Base-by-base conservation (phyloP, 2,113 vertebrate genomes). In the Anhinga anhinga region DNA sequence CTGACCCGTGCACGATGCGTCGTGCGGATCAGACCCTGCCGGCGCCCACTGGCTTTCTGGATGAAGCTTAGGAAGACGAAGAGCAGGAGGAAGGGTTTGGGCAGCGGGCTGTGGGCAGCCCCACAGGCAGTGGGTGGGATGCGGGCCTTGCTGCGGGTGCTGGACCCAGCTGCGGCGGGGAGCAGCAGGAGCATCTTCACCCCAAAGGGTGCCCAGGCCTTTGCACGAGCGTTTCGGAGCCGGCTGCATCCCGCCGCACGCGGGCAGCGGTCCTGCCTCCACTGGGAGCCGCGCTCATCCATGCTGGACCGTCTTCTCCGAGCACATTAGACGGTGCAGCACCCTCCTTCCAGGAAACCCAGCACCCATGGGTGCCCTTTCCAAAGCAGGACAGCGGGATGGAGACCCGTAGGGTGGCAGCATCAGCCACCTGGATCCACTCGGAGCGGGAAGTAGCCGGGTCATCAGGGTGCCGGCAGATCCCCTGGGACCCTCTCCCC, bases 1-100 rank as follows among this genome's bases (percentile, higher is more conserved):
- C 32, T 0, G 15, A 3, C 13, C 56, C 2, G 0, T 1, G 32
- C 47, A 2, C 3, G 4, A 11, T 5, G 15, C 8, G 0, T 29
- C 2, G 3, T 19, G 82, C 0, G 15, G 77, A 19, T 72, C 81
- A 62, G 42, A 49, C 29, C 27, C 17, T 7, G 26, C 49, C 3
- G 0, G n/a, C 9, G 5, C n/a, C 49, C 3, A 1, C 27, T 3
- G 5, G 44, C 14, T 66, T 61, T 14, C 59, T 2, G 0, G 78
- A 18, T 5, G 83, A 8, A 61, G 15, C 40, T 77, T 2, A 13
- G 82, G 87, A 30, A 16, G 91, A 20, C 0, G 25, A 66, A 34
- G 76, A 71, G 59, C 12, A 1, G 29, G 36, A 67, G 59, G 85
- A 47, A 82, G 62, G 26, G 20, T 40, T 26, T 18, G 73, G 26